These are phyloP conservation scores for Periophthalmus modestus DNA, from an alignment of 2,113 vertebrate genomes.

Conservation along the genomic window DNA sequence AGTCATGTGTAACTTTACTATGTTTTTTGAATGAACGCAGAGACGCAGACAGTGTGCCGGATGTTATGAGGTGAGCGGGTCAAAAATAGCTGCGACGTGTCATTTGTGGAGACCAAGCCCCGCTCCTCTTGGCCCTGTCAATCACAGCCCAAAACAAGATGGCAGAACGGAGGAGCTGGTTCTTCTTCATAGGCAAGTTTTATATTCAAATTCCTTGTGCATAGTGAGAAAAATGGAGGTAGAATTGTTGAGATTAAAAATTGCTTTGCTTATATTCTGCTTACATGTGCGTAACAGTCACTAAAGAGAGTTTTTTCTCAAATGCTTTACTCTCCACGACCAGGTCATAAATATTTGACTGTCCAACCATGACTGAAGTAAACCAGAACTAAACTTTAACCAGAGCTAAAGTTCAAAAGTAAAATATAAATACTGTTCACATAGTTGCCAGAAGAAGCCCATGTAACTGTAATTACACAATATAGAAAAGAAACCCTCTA, in stretches of 20 bases:
- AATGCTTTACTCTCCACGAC: background rate
- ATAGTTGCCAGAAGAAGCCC: background rate
- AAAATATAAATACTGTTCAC: background rate
- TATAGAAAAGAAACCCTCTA: background rate
- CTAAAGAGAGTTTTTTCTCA: background rate
- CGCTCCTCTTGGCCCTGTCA: conserved; percentile 76
- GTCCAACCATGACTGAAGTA: background rate
- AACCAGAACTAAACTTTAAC: background rate
- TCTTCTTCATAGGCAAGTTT: conserved; percentile 74
- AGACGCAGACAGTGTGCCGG: conserved; percentile 25
- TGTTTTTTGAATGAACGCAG: conserved; percentile 15
- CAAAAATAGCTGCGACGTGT: conserved; percentile 70
- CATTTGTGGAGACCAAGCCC: conserved; percentile 39
- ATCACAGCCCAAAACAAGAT: conserved; percentile 77
- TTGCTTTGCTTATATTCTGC: background rate
- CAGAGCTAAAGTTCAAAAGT: background rate
- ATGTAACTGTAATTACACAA: background rate
- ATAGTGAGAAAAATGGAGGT: background rate
- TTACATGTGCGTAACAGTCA: background rate
- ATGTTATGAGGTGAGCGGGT: conserved; percentile 52
- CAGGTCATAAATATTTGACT: background rate
- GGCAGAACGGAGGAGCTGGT: conserved; percentile 69
- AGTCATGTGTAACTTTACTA: background rate
- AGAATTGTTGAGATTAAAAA: background rate
- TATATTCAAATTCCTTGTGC: background rate